Conservation (phyloP, 2,888 invertebrate genomes). For the Gymnosoma rotundatum region DNA sequence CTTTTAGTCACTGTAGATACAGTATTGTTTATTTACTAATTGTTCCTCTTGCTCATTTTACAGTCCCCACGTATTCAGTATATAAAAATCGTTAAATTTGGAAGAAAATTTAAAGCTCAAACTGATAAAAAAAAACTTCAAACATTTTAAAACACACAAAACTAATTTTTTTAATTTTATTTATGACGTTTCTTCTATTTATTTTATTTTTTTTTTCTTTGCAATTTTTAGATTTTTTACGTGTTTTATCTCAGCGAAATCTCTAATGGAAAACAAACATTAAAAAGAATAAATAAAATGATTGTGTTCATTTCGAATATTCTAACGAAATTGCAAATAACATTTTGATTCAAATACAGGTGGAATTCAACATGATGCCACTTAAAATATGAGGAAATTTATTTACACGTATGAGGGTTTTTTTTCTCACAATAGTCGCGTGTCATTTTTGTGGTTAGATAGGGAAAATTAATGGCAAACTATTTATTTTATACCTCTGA, state of each 20-base stretch:
- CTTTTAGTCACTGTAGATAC: too few species aligned
- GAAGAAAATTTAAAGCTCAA: too few species aligned
- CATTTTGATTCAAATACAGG: constrained; percentile 8
- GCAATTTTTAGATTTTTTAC: constrained; percentile 38
- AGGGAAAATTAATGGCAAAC: constrained; percentile 15
- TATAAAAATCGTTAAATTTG: too few species aligned
- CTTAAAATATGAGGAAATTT: neutral
- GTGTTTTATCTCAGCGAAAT: constrained; percentile 57
- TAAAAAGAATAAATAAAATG: constrained; percentile 27
- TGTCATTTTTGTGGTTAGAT: constrained; percentile 18
- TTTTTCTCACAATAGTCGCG: neutral
- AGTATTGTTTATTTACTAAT: too few species aligned
- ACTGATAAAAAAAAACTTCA: too few species aligned
- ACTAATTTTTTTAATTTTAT: constrained; percentile 9
- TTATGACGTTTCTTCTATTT: neutral
- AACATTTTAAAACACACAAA: too few species aligned
- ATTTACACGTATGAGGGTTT: neutral
- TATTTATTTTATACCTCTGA: constrained; percentile 41
- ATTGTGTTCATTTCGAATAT: neutral
- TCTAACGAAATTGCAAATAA: constrained; percentile 17
- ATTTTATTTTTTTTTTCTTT: neutral
- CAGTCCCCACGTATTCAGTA: too few species aligned
- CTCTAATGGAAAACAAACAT: constrained; percentile 57
- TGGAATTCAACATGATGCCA: constrained; percentile 3
- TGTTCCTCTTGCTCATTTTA: too few species aligned